These are phyloP conservation scores for Drosophila nigrodunni DNA, from an alignment of 1,140 invertebrate genomes.

Conservation along the genomic window DNA sequence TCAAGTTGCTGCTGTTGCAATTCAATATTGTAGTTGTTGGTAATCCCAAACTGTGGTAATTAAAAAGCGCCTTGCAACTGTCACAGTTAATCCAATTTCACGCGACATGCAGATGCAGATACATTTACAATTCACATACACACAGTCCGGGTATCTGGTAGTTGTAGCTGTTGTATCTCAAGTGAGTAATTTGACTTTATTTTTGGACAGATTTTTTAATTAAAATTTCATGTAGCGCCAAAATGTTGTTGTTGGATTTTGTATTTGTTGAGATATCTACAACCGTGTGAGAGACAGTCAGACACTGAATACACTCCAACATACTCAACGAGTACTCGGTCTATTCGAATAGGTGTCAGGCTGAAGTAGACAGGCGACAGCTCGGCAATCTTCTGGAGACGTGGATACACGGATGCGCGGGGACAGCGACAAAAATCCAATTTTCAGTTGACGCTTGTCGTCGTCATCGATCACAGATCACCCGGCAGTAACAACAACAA, in stretches of 20 bases:
- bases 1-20: conserved; percentile 32
- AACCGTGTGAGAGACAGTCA: neutral
- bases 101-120: conserved; percentile 47
- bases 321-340: conserved; percentile 24
- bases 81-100: conserved; percentile 77
- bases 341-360: conserved; percentile 45
- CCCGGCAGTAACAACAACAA: conserved; percentile 31
- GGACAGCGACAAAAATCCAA: conserved; percentile 66
- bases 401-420: neutral
- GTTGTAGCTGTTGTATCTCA: conserved; percentile 29
- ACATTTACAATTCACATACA: conserved; percentile 40
- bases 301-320: conserved; percentile 19
- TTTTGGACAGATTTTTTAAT: conserved; percentile 80
- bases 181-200: conserved; percentile 66
- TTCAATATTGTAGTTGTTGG: conserved; percentile 15
- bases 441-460: conserved; percentile 71
- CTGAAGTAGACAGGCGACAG: conserved; percentile 56
- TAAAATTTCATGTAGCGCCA: conserved; percentile 76
- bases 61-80: conserved; percentile 75
- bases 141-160: neutral
- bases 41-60: conserved; percentile 74
- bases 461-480: conserved; percentile 72
- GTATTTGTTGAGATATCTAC: conserved; percentile 33
- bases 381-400: conserved; percentile 25
- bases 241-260: conserved; percentile 47